Evolutionary conservation across 2,797 vertebrate species (phyloP), one percentile per base, ranked within the genome.

Genomic region (Crenuchus spilurus): DNA sequence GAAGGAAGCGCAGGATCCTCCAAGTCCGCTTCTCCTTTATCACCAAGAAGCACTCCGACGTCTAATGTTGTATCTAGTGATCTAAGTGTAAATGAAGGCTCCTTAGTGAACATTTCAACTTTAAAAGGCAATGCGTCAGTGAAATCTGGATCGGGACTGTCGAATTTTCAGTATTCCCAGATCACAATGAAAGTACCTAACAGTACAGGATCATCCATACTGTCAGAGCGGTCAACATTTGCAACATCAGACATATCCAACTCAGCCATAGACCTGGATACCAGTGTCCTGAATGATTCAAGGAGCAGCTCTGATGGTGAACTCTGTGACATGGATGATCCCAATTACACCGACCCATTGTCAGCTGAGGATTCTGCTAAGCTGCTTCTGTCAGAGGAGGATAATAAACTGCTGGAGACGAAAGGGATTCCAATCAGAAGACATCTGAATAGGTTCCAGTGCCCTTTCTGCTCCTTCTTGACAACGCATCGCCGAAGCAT

Each of bases 391-490:
- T 94, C 94, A 65, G 96, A 96, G 16, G 96, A 98, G 73, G 95
- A 97, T 85, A 96, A 96, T 87, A 98, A 98, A 86, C 87, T 99
- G 66, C 84, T 99, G 85, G 98, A 98, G 89, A 98, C 96, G 49
- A 98, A 99, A 88, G 98, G 98, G 78, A 96, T 99, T 86, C 96
- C 95, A 0, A 97, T 99, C 84, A 91, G 95, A 85, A 97, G 95
- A 72, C 97, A 96, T 83, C 95, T 98, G 95, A 98, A 99, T 85
- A 92, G 95, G 73, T 99, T 99, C 83, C 97, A 99, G 86, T 99
- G 98, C 82, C 97, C 97, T 72, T 99, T 99, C 88, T 99, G 98
- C 83, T 96, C 97, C 75, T 99, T 99, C 75, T 90, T 99, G 73
- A 98, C 97, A 1, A 98, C 98, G 95, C 97, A 99, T 79, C 92